Conservation (phyloP, 2,888 invertebrate genomes). For the Eilema depressum region DNA sequence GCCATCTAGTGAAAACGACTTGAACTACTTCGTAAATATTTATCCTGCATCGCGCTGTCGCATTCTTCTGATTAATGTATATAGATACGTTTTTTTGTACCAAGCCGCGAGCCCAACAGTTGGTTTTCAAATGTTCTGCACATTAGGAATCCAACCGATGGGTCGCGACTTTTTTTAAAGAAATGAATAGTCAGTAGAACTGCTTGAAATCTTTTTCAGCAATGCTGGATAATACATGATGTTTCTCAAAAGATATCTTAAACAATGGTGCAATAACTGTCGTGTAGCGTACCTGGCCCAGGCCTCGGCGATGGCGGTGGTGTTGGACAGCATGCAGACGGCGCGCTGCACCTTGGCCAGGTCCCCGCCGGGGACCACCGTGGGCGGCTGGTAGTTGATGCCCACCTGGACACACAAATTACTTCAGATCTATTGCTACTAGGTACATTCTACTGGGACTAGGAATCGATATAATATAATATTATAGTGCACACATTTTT, state of each 20-base stretch:
- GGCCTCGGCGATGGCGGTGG: slow-evolving; percentile 98
- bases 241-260: background rate
- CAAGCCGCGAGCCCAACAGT: too few relatives aligned
- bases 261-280: background rate
- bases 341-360: slow-evolving; percentile 97
- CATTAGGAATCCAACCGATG: too few relatives aligned
- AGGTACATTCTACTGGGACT: too few relatives aligned
- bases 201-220: too few relatives aligned
- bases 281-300: slow-evolving; percentile 92
- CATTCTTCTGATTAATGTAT: background rate
- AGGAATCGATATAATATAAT: too few relatives aligned
- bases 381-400: slow-evolving; percentile 96
- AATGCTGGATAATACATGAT: background rate
- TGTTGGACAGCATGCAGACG: slow-evolving; percentile 98
- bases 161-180: too few relatives aligned
- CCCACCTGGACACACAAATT: slow-evolving; percentile 83
- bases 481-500: too few relatives aligned
- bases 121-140: too few relatives aligned
- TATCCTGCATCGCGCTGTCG: background rate
- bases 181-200: too few relatives aligned
- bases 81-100: too few relatives aligned
- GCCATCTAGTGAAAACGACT: background rate
- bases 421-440: background rate
- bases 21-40: background rate
- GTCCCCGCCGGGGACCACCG: slow-evolving; percentile 96